These are phyloP conservation scores for Holcopasites calliopsidis DNA, from an alignment of 1,140 invertebrate genomes.

Conservation along the genomic window DNA sequence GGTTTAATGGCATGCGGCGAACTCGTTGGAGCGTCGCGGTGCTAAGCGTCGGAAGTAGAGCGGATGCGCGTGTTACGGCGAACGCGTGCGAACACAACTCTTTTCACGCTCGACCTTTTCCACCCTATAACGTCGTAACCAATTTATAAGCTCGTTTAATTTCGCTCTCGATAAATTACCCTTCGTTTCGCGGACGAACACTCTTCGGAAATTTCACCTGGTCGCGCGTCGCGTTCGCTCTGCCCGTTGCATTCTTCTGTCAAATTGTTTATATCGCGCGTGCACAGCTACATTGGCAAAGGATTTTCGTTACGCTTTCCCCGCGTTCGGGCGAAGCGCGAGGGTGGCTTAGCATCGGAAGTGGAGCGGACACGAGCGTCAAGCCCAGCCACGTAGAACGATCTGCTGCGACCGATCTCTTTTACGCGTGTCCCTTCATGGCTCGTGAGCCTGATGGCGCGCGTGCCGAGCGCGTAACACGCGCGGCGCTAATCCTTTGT, in stretches of 20 bases:
- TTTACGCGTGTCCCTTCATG: constrained; percentile 73
- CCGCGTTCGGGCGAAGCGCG: constrained; percentile 50
- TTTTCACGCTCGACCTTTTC: constrained; percentile 64
- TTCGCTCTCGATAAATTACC: constrained; percentile 20
- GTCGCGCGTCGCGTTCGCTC: too few species aligned
- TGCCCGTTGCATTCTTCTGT: too few species aligned
- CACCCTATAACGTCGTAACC: constrained; percentile 10
- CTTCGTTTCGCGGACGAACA: neutral
- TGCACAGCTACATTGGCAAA: too few species aligned
- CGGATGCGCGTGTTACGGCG: constrained; percentile 65
- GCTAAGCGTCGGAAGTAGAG: constrained; percentile 79
- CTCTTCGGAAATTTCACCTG: neutral
- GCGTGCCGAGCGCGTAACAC: constrained; percentile 70
- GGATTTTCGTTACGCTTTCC: too few species aligned
- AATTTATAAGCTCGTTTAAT: constrained; percentile 44
- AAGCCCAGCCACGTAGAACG: constrained; percentile 65
- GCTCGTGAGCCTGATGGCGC: constrained; percentile 71
- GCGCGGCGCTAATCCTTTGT: constrained; percentile 64
- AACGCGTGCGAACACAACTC: constrained; percentile 33
- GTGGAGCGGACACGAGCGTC: constrained; percentile 71
- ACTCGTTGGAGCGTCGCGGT: constrained; percentile 74
- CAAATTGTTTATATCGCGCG: too few species aligned
- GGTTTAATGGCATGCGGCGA: constrained; percentile 61
- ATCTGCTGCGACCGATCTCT: constrained; percentile 64
- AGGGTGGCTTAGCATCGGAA: constrained; percentile 75